Percentiles rank a stretch among this genome's conserved stretches.
phyloP scores from a whole-genome alignment of 2,797 vertebrate genomes.

The Molossus molossus region DNA sequence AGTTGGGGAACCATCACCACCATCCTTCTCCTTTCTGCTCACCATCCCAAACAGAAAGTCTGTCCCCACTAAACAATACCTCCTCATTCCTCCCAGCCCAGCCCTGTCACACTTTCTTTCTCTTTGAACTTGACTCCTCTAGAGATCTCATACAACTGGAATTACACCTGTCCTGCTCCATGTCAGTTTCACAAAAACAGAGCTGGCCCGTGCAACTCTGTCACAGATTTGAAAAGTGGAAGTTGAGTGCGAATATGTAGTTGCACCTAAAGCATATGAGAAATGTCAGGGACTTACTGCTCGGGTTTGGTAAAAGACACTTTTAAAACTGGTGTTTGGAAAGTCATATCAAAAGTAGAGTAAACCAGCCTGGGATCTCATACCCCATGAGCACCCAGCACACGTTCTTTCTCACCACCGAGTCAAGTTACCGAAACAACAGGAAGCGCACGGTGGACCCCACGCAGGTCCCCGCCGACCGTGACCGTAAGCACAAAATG shows the following conservation, averaged over 20 bases:
- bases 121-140: not conserved
- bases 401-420: constrained; percentile 47
- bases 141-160: not conserved
- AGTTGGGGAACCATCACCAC: too few species aligned
- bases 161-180: not conserved
- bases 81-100: too few species aligned
- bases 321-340: constrained; percentile 71
- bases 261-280: not conserved
- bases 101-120: not conserved
- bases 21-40: not conserved
- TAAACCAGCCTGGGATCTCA: constrained; percentile 57
- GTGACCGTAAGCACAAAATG: constrained; percentile 49
- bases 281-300: not conserved
- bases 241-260: not conserved
- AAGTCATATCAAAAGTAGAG: constrained; percentile 82
- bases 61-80: not conserved
- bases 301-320: constrained; percentile 51
- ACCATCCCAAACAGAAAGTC: constrained; percentile 30
- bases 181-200: not conserved
- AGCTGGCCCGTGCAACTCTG: not conserved
- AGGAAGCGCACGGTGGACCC: constrained; percentile 71
- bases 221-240: not conserved
- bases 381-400: not conserved
- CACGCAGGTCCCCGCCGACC: not conserved
- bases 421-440: constrained; percentile 60